phyloP scores from a whole-genome alignment of 2,113 vertebrate genomes.

The Onychostoma macrolepis region DNA sequence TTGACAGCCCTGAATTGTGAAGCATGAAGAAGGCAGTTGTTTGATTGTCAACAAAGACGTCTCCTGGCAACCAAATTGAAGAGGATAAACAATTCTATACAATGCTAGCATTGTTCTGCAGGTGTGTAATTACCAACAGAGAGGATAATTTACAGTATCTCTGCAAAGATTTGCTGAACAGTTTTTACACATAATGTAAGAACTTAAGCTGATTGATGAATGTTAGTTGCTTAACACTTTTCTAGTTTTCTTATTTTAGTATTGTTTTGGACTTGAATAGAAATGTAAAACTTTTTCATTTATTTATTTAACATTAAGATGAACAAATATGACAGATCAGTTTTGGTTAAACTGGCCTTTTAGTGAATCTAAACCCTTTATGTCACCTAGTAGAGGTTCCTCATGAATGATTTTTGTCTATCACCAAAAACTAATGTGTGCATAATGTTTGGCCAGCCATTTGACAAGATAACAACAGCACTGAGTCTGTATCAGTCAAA shows the following conservation, averaged over 20 bases:
- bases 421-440: not conserved
- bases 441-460: not conserved
- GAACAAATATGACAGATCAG: not conserved
- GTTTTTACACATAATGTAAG: not conserved
- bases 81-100: not conserved
- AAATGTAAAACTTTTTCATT: no score
- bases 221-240: not conserved
- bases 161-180: not conserved
- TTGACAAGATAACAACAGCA: slow-evolving; percentile 9
- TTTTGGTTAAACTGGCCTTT: not conserved
- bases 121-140: slow-evolving; percentile 5
- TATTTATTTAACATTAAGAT: no score
- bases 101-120: not conserved
- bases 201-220: not conserved
- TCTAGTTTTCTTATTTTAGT: not conserved
- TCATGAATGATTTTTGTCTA: not conserved
- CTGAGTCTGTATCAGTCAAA: not conserved
- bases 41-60: not conserved
- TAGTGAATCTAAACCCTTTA: not conserved
- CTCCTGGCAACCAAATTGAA: not conserved
- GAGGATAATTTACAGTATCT: not conserved
- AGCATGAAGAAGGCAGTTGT: not conserved
- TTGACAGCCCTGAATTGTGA: not conserved
- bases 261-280: no score
- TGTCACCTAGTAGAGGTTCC: not conserved